Evolutionary conservation across 2,797 vertebrate species (phyloP).

Genomic region (Tamandua tetradactyla): DNA sequence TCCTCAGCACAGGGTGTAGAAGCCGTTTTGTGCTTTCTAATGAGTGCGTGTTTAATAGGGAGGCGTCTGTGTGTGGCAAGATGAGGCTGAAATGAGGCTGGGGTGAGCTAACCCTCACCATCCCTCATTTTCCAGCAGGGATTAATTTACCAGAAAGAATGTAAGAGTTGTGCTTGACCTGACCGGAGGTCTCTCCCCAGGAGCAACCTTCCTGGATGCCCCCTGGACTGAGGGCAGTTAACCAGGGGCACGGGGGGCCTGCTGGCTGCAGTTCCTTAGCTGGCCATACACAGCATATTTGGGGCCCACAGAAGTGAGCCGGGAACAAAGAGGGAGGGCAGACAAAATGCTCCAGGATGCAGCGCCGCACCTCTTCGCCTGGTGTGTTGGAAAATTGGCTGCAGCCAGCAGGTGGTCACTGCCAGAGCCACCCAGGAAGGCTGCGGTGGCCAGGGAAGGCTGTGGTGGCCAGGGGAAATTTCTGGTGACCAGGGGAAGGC

Average conservation of each 20-base stretch:
- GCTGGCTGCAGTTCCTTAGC: background rate
- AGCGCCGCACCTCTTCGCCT: too few relatives aligned
- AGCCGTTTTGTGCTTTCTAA: background rate
- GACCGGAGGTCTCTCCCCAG: background rate
- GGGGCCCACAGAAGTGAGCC: too few relatives aligned
- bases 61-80: fast-evolving
- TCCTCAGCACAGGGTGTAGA: background rate
- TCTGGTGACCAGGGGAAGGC: too few relatives aligned
- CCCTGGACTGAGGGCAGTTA: background rate
- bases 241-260: background rate
- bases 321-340: too few relatives aligned
- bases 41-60: background rate
- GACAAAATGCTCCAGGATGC: too few relatives aligned
- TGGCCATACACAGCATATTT: background rate
- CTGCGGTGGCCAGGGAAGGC: too few relatives aligned
- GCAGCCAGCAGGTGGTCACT: too few relatives aligned
- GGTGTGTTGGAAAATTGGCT: too few relatives aligned
- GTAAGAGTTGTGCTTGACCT: background rate
- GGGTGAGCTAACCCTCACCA: background rate
- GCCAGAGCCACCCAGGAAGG: too few relatives aligned
- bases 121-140: background rate
- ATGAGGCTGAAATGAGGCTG: background rate
- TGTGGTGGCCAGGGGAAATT: too few relatives aligned
- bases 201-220: background rate
- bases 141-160: background rate